Evolutionary conservation across 2,888 invertebrate genomes (phyloP).

Genomic region (Panopea generosa): DNA sequence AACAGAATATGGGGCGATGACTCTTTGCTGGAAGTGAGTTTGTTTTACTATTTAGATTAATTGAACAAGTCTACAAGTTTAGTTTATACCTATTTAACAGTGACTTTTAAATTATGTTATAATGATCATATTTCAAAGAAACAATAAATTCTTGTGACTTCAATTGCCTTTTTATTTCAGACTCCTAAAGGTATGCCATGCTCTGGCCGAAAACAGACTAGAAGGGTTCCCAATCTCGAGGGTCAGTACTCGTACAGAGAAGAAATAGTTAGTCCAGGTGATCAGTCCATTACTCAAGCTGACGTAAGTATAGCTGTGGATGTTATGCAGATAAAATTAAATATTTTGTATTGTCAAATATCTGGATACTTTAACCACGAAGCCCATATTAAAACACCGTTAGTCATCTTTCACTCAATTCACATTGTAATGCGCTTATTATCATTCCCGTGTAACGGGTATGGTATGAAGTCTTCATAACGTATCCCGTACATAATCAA

Average conservation of each 20-base stretch:
- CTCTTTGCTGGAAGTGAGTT: conserved; percentile 62
- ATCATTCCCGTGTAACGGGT: too few relatives aligned
- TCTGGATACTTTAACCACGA: too few relatives aligned
- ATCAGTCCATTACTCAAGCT: conserved; percentile 47
- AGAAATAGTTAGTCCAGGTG: conserved; percentile 59
- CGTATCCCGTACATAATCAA: too few relatives aligned
- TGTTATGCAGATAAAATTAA: neutral
- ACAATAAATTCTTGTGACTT: neutral
- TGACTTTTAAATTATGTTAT: too few relatives aligned
- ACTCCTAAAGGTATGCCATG: conserved; percentile 69
- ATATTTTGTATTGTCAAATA: neutral
- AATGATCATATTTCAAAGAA: too few relatives aligned
- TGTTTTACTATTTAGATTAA: too few relatives aligned
- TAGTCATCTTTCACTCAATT: too few relatives aligned
- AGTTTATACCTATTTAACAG: too few relatives aligned
- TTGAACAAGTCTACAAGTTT: too few relatives aligned
- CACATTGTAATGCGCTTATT: too few relatives aligned
- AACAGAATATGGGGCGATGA: conserved; percentile 42
- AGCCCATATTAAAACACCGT: too few relatives aligned
- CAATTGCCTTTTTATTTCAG: conserved; percentile 28
- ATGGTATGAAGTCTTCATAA: too few relatives aligned
- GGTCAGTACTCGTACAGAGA: conserved; percentile 70
- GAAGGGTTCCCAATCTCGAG: conserved; percentile 61
- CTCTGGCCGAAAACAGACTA: conserved; percentile 59
- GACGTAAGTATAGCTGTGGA: conserved; percentile 75